phyloP scores from a whole-genome alignment of 1,140 invertebrate genomes.

The Drosophila fuyamai region DNA sequence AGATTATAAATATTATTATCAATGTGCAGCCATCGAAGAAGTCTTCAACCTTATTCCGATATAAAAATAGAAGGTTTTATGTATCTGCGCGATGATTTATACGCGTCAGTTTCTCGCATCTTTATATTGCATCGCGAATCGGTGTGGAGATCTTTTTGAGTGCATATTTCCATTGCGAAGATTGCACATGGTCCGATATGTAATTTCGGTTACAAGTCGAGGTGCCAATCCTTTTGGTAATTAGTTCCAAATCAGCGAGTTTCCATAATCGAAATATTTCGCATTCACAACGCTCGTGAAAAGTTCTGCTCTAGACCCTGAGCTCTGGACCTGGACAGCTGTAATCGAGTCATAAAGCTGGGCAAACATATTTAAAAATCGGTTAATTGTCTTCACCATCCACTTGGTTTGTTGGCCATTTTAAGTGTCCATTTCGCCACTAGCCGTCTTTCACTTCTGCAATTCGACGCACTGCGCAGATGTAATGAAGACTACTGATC shows the following conservation, averaged over 20 bases:
- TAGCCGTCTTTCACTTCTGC: constrained; percentile 12
- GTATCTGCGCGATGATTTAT: constrained; percentile 49
- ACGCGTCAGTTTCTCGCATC: constrained; percentile 21
- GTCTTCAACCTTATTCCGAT: constrained; percentile 26
- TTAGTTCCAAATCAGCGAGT: constrained; percentile 82
- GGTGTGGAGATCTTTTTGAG: too few species aligned
- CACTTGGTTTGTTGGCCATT: constrained; percentile 26
- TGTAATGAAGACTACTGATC: constrained; percentile 47
- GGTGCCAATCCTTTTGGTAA: constrained; percentile 30
- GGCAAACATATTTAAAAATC: constrained; percentile 77
- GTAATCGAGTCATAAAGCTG: constrained; percentile 60
- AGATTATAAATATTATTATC: background rate
- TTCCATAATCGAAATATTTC: constrained; percentile 78
- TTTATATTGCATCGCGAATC: constrained; percentile 41
- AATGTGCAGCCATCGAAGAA: constrained; percentile 25
- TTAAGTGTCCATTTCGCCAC: background rate
- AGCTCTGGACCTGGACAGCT: constrained; percentile 35
- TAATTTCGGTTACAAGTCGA: constrained; percentile 1
- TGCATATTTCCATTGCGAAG: too few species aligned
- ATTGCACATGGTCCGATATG: too few species aligned
- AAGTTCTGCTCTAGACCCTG: constrained; percentile 30
- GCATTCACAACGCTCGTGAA: constrained; percentile 45
- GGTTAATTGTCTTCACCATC: constrained; percentile 59
- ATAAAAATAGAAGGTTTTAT: constrained; percentile 31
- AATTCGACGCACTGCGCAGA: constrained; percentile 51